Evolutionary conservation across 2,888 invertebrate genomes (phyloP).

Genomic region (Heliconius erato): DNA sequence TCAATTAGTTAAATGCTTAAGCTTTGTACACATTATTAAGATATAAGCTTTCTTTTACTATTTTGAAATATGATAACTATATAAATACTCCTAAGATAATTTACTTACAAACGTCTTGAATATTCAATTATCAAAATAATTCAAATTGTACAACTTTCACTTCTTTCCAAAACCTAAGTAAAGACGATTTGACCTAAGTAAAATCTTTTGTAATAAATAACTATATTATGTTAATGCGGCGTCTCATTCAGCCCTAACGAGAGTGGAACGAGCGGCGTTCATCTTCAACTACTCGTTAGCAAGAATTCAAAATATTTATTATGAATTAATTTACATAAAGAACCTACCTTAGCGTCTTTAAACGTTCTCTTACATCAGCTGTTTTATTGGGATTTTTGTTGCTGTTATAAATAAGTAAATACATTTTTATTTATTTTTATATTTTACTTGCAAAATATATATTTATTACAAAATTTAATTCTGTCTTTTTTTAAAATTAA

Average conservation of each 20-base stretch:
- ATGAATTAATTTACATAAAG: constrained; percentile 35
- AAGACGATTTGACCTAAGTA: constrained; percentile 7
- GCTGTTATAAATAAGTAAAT: not conserved
- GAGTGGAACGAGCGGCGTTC: constrained; percentile 35
- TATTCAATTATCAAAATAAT: not conserved
- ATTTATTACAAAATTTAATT: too few species aligned
- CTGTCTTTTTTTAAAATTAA: too few species aligned
- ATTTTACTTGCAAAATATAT: too few species aligned
- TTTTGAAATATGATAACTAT: too few species aligned
- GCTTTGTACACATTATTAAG: too few species aligned
- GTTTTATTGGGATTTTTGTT: constrained; percentile 3
- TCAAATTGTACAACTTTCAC: not conserved
- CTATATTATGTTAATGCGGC: constrained; percentile 29
- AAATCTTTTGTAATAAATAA: constrained; percentile 28
- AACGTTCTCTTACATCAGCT: not conserved
- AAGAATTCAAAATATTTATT: constrained; percentile 35
- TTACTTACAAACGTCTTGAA: not conserved
- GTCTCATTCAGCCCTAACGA: constrained; percentile 34
- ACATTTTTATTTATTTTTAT: too few species aligned
- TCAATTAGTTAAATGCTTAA: too few species aligned
- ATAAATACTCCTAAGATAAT: not conserved
- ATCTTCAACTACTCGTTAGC: constrained; percentile 35
- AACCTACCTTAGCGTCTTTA: constrained; percentile 11
- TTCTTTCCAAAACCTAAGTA: not conserved
- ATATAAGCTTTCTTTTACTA: too few species aligned